phyloP scores from a whole-genome alignment of 2,113 vertebrate species.

The Meriones unguiculatus region DNA sequence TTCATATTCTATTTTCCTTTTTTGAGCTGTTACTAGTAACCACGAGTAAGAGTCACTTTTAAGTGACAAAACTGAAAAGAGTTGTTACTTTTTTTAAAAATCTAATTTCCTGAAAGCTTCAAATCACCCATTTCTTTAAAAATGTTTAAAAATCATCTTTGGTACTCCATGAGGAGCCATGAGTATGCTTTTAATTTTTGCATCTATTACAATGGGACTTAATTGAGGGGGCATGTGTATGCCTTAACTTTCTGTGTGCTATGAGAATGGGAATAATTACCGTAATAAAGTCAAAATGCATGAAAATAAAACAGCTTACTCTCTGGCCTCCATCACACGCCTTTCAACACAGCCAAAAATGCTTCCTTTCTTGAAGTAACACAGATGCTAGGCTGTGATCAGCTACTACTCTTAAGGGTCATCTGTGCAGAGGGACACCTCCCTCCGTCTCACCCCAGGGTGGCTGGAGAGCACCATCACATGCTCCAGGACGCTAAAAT shows the following conservation, averaged over 20 bases:
- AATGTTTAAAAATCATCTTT: background rate
- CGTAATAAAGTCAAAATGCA: slow-evolving; percentile 34
- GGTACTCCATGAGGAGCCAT: background rate
- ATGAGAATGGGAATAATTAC: slow-evolving; percentile 46
- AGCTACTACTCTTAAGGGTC: background rate
- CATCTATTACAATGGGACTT: slow-evolving; percentile 30
- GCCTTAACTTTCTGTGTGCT: slow-evolving; percentile 23
- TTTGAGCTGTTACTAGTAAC: background rate
- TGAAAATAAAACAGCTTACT: slow-evolving; percentile 11
- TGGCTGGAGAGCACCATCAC: background rate
- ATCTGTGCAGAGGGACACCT: background rate
- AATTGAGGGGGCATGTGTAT: background rate
- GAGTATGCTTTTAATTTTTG: background rate
- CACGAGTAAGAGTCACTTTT: slow-evolving; percentile 11
- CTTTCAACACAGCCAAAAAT: background rate
- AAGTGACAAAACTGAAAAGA: slow-evolving; percentile 29
- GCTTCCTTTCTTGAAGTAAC: background rate
- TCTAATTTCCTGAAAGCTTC: slow-evolving; percentile 37
- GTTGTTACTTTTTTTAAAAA: background rate
- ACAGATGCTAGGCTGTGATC: background rate
- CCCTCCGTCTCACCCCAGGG: too few species aligned
- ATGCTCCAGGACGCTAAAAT: slow-evolving; percentile 35
- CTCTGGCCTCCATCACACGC: background rate
- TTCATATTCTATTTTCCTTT: slow-evolving; percentile 29
- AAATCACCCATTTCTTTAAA: slow-evolving; percentile 4